Percentiles rank a stretch among this genome's conserved stretches.
Evolutionary conservation across 2,113 vertebrate species (phyloP).

Genomic region (Eurystomus gularis): DNA sequence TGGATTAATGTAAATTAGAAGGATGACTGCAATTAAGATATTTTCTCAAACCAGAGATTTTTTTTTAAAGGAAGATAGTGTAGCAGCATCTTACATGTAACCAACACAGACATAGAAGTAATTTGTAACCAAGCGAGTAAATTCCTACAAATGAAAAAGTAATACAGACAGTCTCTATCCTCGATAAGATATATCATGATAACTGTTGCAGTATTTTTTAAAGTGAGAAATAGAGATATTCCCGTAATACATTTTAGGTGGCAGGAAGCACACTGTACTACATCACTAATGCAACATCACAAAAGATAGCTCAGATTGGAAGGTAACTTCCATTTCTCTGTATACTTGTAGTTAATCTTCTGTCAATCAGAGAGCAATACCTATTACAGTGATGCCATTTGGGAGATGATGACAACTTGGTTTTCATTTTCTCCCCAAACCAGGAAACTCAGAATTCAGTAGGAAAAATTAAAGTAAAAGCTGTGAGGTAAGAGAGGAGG

Average conservation of each 20-base stretch:
- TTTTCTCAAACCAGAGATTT: neutral
- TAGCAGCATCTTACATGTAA: neutral
- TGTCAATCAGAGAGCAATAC: neutral
- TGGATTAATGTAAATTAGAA: neutral
- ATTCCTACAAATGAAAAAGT: neutral
- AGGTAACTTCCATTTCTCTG: neutral
- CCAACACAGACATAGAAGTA: neutral
- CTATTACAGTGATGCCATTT: neutral
- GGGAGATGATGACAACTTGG: neutral
- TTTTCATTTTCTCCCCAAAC: neutral
- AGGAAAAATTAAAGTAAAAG: neutral
- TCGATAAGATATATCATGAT: neutral
- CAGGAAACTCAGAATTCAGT: neutral
- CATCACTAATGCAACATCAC: neutral
- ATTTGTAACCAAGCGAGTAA: neutral
- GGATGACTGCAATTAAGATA: neutral
- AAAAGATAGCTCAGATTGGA: neutral
- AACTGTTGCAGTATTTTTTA: neutral
- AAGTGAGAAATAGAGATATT: neutral
- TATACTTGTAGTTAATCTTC: neutral
- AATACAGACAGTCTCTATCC: neutral
- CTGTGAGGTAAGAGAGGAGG: neutral
- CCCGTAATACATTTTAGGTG: neutral
- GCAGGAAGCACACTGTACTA: neutral
- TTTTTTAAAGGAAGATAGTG: neutral